phyloP scores from a whole-genome alignment of 1,140 invertebrate species.

The Oryctes rhinoceros region DNA sequence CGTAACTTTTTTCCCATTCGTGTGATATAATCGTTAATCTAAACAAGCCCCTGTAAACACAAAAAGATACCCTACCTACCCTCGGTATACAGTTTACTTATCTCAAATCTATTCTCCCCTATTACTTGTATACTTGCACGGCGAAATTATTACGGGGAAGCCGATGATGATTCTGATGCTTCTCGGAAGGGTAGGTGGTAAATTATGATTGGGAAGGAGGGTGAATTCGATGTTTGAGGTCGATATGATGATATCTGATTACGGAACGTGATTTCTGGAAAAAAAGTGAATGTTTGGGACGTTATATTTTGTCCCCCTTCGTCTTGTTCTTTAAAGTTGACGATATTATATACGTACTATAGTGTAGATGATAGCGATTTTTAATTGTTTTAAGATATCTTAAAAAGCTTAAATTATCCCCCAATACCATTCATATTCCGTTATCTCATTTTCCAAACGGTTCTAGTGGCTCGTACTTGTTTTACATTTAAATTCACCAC shows the following conservation, averaged over 20 bases:
- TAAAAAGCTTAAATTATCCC: no score
- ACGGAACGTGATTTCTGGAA: not conserved
- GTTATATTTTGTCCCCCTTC: not conserved
- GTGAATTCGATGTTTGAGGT: slow-evolving; percentile 1
- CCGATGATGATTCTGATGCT: slow-evolving; percentile 16
- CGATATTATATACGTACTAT: no score
- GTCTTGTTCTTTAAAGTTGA: no score
- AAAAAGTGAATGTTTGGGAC: no score
- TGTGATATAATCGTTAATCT: slow-evolving; percentile 15
- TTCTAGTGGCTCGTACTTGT: no score
- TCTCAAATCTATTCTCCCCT: slow-evolving; percentile 14
- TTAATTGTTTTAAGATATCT: no score
- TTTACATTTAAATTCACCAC: no score
- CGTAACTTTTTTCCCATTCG: no score
- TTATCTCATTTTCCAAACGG: no score
- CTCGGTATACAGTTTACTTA: slow-evolving; percentile 11
- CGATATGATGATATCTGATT: not conserved
- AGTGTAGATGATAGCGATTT: no score
- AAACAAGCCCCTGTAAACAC: slow-evolving; percentile 23
- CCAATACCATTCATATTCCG: no score
- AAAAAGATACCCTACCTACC: slow-evolving; percentile 1
- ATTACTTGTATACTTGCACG: slow-evolving; percentile 5
- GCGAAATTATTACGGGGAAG: slow-evolving; percentile 17
- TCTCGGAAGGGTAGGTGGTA: slow-evolving; percentile 10
- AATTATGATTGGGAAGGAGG: slow-evolving; percentile 20